phyloP scores from a whole-genome alignment of 2,888 invertebrate genomes.

The Amblyjoppa proteus region DNA sequence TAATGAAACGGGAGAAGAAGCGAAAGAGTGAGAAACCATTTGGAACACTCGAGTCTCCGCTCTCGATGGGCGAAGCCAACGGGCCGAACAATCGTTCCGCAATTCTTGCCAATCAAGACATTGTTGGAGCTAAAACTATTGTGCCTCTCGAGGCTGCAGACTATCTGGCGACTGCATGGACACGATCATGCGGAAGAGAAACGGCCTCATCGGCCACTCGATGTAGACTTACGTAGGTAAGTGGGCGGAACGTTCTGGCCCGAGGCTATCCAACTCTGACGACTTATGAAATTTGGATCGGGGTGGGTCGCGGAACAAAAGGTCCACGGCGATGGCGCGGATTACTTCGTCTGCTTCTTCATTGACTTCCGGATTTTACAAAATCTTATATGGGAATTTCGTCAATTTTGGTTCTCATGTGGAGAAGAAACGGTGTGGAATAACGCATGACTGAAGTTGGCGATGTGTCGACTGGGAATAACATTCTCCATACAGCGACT shows the following conservation, averaged over 20 bases:
- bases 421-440: no score
- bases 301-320: background rate
- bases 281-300: background rate
- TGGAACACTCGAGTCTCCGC: conserved; percentile 71
- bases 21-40: conserved; percentile 67
- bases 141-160: conserved; percentile 73
- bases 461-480: no score
- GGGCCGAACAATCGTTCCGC: conserved; percentile 79
- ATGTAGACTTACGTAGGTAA: background rate
- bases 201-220: background rate
- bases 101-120: conserved; percentile 83
- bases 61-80: conserved; percentile 72
- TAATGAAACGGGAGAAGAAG: conserved; percentile 28
- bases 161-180: conserved; percentile 78
- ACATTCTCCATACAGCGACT: no score
- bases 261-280: background rate
- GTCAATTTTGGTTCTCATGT: background rate
- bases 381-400: background rate
- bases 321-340: background rate
- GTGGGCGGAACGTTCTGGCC: background rate
- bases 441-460: no score
- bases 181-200: conserved; percentile 4
- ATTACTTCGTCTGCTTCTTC: background rate
- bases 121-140: conserved; percentile 82
- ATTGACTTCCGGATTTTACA: background rate